Percentiles rank a stretch among this genome's conserved stretches.
Evolutionary conservation across 2,888 invertebrate species (phyloP).

Genomic region (Sinodicranocentrus sp.): DNA sequence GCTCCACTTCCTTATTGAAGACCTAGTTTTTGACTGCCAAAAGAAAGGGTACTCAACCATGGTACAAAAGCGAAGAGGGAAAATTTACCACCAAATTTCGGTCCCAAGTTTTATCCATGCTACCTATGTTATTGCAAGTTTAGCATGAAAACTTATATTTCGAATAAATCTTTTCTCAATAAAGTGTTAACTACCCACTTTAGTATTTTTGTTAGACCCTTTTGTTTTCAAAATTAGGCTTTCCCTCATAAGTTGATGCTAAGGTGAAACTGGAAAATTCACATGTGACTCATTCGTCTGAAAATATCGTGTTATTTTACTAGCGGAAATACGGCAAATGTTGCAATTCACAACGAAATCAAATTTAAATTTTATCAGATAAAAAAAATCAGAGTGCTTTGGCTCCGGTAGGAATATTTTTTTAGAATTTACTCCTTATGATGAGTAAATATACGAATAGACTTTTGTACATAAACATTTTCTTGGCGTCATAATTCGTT

Average conservation of each 20-base stretch:
- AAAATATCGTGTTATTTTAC: no score
- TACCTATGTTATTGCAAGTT: not conserved
- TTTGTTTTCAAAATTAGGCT: constrained; percentile 9
- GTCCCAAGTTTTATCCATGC: no score
- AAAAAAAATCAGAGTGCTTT: constrained; percentile 7
- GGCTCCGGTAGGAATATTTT: no score
- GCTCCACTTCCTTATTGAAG: not conserved
- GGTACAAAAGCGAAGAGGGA: not conserved
- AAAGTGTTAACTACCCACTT: constrained; percentile 35
- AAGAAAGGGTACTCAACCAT: not conserved
- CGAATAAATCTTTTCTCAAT: constrained; percentile 29
- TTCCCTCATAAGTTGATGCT: no score
- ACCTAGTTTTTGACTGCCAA: constrained; percentile 3
- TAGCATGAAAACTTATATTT: constrained; percentile 29
- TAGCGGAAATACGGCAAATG: no score
- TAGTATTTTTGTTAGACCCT: not conserved
- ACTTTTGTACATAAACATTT: not conserved
- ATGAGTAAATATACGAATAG: no score
- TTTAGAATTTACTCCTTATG: no score
- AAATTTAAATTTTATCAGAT: constrained; percentile 2
- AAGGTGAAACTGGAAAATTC: no score
- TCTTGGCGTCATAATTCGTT: constrained; percentile 7
- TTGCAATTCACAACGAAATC: not conserved
- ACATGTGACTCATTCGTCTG: no score
- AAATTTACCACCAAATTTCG: constrained; percentile 25